These are phyloP conservation scores for Pterocles orientalis DNA, from an alignment of 2,113 vertebrate genomes.

Conservation along the genomic window DNA sequence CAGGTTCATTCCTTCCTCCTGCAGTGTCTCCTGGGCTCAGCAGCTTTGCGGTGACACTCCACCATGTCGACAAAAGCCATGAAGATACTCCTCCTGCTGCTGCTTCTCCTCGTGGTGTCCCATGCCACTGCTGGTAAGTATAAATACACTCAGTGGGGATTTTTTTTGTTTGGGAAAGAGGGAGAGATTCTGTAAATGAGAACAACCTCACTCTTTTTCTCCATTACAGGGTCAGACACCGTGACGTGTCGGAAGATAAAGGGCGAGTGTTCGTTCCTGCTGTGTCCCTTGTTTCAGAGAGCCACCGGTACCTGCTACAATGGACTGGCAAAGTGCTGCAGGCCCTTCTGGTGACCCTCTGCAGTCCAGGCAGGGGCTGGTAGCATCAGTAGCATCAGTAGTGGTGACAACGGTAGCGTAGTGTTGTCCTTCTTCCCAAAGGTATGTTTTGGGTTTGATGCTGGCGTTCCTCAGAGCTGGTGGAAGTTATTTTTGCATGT, in stretches of 20 bases:
- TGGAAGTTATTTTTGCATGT: background rate
- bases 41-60: background rate
- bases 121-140: background rate
- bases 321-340: background rate
- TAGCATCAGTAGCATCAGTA: background rate
- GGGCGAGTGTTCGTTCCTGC: background rate
- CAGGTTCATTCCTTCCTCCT: background rate
- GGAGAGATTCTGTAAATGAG: background rate
- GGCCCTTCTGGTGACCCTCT: background rate
- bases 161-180: background rate
- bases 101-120: background rate
- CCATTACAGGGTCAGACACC: background rate
- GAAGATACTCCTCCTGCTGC: background rate
- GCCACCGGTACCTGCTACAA: background rate
- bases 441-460: background rate
- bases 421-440: background rate
- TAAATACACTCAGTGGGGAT: background rate
- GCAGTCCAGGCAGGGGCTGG: background rate
- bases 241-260: background rate
- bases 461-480: background rate
- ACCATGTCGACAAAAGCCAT: background rate
- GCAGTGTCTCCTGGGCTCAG: background rate
- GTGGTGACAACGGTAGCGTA: background rate
- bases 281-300: background rate
- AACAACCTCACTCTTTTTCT: background rate